Percentiles rank a stretch among this genome's conserved stretches.
phyloP scores from a whole-genome alignment of 2,113 vertebrate species.

The Amphilophus citrinellus region DNA sequence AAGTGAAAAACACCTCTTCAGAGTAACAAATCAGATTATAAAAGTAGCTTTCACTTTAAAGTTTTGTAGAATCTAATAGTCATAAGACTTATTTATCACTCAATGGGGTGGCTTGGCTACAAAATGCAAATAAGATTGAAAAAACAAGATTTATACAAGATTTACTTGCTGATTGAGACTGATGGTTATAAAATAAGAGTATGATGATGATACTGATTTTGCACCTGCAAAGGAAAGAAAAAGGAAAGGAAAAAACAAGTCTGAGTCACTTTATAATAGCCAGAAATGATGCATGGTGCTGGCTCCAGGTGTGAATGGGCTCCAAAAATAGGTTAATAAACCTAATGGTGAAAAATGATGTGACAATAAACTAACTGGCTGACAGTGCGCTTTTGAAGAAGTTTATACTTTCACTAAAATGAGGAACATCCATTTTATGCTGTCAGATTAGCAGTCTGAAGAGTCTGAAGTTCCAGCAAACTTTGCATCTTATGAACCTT shows the following conservation, averaged over 20 bases:
- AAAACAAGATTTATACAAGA: background rate
- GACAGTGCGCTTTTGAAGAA: slow-evolving; percentile 35
- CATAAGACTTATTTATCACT: background rate
- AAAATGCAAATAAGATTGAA: background rate
- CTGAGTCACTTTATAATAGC: background rate
- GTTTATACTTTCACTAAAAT: slow-evolving; percentile 31
- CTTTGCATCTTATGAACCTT: background rate
- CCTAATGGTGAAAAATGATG: slow-evolving; percentile 49
- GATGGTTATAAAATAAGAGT: background rate
- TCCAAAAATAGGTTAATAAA: slow-evolving; percentile 38
- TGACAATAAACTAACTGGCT: slow-evolving; percentile 50
- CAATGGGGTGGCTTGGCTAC: background rate
- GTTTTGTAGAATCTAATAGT: background rate
- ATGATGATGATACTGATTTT: background rate
- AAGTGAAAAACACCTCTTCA: background rate
- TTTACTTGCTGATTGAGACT: background rate
- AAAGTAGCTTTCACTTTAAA: background rate
- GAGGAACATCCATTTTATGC: slow-evolving; percentile 36
- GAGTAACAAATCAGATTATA: background rate
- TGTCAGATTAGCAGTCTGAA: slow-evolving; percentile 6
- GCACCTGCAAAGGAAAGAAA: background rate
- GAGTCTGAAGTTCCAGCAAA: slow-evolving; percentile 15
- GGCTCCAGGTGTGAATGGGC: slow-evolving; percentile 14
- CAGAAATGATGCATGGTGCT: slow-evolving; percentile 16
- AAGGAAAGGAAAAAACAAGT: background rate